Percentiles rank a stretch among this genome's conserved stretches.
Evolutionary conservation across 2,113 vertebrate genomes (phyloP).

Genomic region (Chlorocebus sabaeus): DNA sequence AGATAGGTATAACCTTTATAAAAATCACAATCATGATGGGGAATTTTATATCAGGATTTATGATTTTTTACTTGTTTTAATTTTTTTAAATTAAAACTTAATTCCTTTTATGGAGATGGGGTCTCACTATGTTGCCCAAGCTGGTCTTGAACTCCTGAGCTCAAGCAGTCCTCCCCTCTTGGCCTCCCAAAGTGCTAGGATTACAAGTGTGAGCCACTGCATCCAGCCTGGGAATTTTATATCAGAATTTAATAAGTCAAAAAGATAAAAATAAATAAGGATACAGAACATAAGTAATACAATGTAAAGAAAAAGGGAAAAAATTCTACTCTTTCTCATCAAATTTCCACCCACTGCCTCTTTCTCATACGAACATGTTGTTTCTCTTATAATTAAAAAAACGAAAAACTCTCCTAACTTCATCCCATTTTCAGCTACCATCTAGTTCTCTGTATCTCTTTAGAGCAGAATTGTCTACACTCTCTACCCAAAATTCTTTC

Average conservation of each 20-base stretch:
- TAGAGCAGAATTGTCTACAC: background rate
- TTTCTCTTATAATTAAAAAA: background rate
- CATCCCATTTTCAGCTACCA: background rate
- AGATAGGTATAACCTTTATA: background rate
- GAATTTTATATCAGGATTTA: background rate
- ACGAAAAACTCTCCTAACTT: background rate
- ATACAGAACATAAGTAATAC: background rate
- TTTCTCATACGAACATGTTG: background rate
- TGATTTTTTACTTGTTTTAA: too few species aligned
- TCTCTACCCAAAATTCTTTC: background rate
- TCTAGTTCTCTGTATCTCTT: background rate
- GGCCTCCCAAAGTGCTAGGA: too few species aligned
- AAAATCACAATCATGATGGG: background rate
- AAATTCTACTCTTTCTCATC: background rate
- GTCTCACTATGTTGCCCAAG: too few species aligned
- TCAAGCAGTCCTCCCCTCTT: too few species aligned
- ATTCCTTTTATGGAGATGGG: too few species aligned
- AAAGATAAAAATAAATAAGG: background rate
- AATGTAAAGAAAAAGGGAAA: background rate
- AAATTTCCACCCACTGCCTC: background rate
- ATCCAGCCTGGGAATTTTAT: background rate
- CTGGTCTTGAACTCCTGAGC: too few species aligned
- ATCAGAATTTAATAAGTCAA: background rate
- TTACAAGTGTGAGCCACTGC: too few species aligned
- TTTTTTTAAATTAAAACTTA: too few species aligned